These are phyloP conservation scores for Leptinotarsa lineolata DNA, from an alignment of 1,140 invertebrate species.

Conservation along the genomic window DNA sequence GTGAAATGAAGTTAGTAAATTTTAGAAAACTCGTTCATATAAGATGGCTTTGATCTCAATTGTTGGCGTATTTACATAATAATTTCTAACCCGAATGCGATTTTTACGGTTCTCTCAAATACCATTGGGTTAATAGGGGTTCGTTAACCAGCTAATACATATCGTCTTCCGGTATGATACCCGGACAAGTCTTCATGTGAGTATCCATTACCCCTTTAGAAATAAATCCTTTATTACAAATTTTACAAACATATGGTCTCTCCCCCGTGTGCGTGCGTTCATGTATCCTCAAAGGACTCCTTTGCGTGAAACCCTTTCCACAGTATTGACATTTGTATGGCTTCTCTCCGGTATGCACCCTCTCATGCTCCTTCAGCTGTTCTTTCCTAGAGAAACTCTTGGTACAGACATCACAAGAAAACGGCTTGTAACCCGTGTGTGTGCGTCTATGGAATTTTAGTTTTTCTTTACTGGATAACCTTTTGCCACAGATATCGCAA, in stretches of 20 bases:
- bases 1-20: no score
- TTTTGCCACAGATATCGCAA: conserved; percentile 78
- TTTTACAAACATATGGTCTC: conserved; percentile 56
- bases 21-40: no score
- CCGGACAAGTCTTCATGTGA: conserved; percentile 40
- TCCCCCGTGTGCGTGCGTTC: conserved; percentile 61
- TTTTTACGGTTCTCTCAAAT: no score
- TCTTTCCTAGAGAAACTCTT: conserved; percentile 68
- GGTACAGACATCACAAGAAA: conserved; percentile 68
- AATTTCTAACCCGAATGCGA: no score
- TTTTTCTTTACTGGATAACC: conserved; percentile 70
- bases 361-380: conserved; percentile 64
- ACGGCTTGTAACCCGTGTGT: conserved; percentile 76
- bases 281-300: conserved; percentile 71
- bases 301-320: conserved; percentile 77
- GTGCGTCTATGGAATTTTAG: conserved; percentile 72
- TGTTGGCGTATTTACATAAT: no score
- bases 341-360: conserved; percentile 68
- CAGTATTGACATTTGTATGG: conserved; percentile 71
- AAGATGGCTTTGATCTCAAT: no score
- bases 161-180: conserved; percentile 19
- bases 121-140: no score
- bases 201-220: conserved; percentile 42
- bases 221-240: conserved; percentile 58
- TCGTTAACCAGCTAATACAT: not conserved